A percentile compares a stretch with the other conserved stretches of the same genome.
Conservation (phyloP, 2,888 invertebrate species). For the Patella pellucida region DNA sequence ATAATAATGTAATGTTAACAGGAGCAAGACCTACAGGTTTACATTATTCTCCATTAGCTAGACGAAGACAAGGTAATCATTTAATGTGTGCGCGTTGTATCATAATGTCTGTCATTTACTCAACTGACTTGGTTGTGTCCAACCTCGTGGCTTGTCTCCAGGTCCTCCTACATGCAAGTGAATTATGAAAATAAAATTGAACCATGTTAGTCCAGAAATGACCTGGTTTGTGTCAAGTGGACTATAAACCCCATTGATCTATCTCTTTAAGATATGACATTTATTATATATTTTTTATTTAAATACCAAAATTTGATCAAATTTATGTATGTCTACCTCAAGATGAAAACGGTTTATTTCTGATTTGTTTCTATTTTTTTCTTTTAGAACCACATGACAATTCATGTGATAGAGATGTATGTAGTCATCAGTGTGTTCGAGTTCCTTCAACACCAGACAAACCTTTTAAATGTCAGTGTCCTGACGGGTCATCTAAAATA, state of each 20-base stretch:
- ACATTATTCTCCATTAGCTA: conserved; percentile 40
- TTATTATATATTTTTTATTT: too few species aligned
- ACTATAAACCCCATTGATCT: too few species aligned
- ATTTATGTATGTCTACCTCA: background rate
- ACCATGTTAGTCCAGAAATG: too few species aligned
- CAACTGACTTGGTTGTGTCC: too few species aligned
- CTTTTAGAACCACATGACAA: conserved; percentile 35
- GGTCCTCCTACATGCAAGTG: too few species aligned
- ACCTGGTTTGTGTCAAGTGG: too few species aligned
- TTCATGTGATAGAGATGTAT: conserved; percentile 43
- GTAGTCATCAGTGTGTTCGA: conserved; percentile 54
- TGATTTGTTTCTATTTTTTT: background rate
- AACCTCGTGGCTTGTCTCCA: too few species aligned
- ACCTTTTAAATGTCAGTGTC: conserved; percentile 49
- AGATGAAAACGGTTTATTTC: background rate
- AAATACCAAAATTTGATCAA: background rate
- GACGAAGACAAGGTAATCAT: conserved; percentile 34
- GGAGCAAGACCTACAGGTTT: conserved; percentile 43
- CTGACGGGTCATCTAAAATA: conserved; percentile 43
- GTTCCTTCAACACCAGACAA: conserved; percentile 33
- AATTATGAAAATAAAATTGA: too few species aligned
- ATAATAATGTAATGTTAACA: conserved; percentile 39
- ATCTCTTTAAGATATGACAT: too few species aligned
- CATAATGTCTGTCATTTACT: too few species aligned
- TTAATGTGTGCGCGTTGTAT: background rate